Percentiles rank a stretch among this genome's conserved stretches.
Evolutionary conservation across 2,113 vertebrate species (phyloP).

Genomic region (Amazona guildingii): DNA sequence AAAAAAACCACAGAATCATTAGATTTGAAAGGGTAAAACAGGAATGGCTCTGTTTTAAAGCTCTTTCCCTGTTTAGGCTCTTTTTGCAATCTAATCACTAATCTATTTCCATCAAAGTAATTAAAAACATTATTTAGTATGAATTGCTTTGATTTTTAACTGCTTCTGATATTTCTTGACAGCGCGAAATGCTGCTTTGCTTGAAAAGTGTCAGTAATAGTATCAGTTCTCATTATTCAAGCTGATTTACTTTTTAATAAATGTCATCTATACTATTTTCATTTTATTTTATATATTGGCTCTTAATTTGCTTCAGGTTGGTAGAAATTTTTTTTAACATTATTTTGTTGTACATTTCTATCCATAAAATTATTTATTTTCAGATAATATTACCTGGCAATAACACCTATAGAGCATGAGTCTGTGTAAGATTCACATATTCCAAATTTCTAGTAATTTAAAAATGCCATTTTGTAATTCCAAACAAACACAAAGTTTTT

Average conservation of each 20-base stretch:
- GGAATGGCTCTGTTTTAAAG: neutral
- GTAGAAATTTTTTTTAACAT: neutral
- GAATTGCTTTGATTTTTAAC: neutral
- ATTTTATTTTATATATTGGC: neutral
- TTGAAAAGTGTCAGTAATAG: neutral
- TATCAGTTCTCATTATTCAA: neutral
- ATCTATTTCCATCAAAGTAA: neutral
- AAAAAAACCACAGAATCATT: neutral
- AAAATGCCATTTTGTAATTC: neutral
- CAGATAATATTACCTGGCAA: neutral
- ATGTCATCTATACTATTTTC: neutral
- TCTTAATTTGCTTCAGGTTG: neutral
- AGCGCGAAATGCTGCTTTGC: neutral
- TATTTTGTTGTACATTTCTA: neutral
- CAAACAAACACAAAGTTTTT: neutral
- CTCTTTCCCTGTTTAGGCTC: neutral
- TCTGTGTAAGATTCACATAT: neutral
- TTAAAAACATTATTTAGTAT: neutral
- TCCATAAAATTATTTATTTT: neutral
- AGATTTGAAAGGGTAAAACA: neutral
- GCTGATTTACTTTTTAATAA: neutral
- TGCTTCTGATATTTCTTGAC: neutral
- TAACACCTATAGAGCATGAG: neutral
- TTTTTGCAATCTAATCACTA: neutral
- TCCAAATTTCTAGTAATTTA: neutral